Evolutionary conservation across 2,797 vertebrate genomes (phyloP), one percentile per base, ranked within the genome.

Genomic region (Nannoperca obscura): DNA sequence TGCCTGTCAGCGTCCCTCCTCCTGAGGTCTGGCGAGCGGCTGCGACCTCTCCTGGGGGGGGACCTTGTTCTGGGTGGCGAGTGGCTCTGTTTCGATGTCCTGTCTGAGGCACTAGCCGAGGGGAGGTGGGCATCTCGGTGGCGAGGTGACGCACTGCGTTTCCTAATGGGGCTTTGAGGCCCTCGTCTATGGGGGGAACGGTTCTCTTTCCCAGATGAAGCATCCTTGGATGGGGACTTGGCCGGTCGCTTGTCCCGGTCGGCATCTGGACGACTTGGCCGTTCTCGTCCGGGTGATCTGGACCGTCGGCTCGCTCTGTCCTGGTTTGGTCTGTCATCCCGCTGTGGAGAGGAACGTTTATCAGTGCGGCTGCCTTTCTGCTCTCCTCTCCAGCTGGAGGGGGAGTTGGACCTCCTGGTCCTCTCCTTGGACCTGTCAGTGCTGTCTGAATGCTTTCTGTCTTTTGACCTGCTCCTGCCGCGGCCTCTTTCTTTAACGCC

Each of bases 161-260:
- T 86, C 87, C 94, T 95, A 36, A 87, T 91, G 15, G 97, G 96
- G 83, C 96, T 98, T 52, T 95, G 96, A 42, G 38, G 46, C 15
- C 63, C 89, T 81, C 95, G 95, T 55, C 97, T 94, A 53, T 96
- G 95, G 10, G 98, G 98, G 2, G 98, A 99, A 62, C 97, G 95
- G 86, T 99, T 99, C 88, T 99, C 98, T 86, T 99, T 99, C 69
- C 98, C 98, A 27, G 98, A 97, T 3, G 98, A 98, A 19, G 97
- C 96, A 76, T 99, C 98, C 93, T 99, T 99, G 81, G 97, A 98
- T 15, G 98, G 98, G 63, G 98, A 99, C 90, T 99, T 99, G 67
- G 96, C 84, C 0, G 96, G 96, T 81, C 97, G 97, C 84, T 97
- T 98, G 75, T 99, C 97, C 80, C 95, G 95, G 89, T 97, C 95